Percentiles rank a stretch among this genome's conserved stretches.
Evolutionary conservation across 2,888 invertebrate genomes (phyloP).

Genomic region (Diaphora mendica): DNA sequence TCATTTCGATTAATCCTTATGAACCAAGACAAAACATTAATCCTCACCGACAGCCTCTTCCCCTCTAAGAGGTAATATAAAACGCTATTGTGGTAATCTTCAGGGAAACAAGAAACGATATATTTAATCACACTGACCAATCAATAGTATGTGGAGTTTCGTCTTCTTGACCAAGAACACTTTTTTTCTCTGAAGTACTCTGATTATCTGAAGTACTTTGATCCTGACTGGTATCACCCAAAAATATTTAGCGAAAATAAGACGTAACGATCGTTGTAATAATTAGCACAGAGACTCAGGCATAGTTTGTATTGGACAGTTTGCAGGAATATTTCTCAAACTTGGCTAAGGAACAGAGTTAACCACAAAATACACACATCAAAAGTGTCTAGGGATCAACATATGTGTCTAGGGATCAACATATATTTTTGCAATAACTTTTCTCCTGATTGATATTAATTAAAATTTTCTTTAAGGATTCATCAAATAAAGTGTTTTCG

Average conservation of each 20-base stretch:
- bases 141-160: no score
- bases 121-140: not conserved
- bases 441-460: no score
- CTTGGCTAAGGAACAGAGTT: not conserved
- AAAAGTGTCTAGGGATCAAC: no score
- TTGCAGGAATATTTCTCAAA: not conserved
- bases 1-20: not conserved
- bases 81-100: not conserved
- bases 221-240: not conserved
- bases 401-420: no score
- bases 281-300: not conserved
- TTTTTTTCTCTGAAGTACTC: no score
- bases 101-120: not conserved
- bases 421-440: no score
- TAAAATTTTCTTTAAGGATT: no score
- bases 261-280: not conserved
- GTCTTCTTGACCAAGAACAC: no score
- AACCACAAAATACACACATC: no score
- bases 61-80: not conserved
- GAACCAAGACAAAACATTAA: not conserved
- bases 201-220: no score
- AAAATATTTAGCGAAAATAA: not conserved
- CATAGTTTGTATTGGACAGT: not conserved
- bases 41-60: not conserved
- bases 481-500: no score